phyloP scores from a whole-genome alignment of 2,797 vertebrate genomes.

The Parauchenoglanis ngamensis region DNA sequence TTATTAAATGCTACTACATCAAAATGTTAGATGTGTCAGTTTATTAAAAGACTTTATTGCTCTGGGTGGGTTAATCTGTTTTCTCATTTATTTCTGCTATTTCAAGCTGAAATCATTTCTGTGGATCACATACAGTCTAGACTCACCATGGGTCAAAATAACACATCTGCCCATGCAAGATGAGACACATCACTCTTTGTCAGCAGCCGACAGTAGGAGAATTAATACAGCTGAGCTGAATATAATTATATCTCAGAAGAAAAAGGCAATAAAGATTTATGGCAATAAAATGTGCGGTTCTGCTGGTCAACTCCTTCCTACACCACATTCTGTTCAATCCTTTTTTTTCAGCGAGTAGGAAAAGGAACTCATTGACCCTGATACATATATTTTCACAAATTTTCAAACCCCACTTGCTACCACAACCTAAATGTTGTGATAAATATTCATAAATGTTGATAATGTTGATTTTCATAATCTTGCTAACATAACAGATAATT shows the following conservation, averaged over 20 bases:
- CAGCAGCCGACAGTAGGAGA: constrained; percentile 5
- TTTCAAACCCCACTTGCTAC: background rate
- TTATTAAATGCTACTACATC: constrained; percentile 4
- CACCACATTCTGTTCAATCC: too few species aligned
- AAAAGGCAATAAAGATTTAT: background rate
- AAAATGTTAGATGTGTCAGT: background rate
- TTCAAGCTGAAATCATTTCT: background rate
- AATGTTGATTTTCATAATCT: background rate
- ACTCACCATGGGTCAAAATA: constrained; percentile 25
- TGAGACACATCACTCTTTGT: constrained; percentile 12
- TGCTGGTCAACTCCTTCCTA: background rate
- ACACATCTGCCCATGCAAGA: constrained; percentile 5
- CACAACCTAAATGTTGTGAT: too few species aligned
- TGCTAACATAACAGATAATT: background rate
- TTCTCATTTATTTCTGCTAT: constrained; percentile 19
- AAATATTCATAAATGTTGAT: background rate
- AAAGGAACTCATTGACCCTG: background rate
- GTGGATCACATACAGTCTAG: constrained; percentile 14
- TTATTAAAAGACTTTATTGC: constrained; percentile 36
- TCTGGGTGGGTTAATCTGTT: constrained; percentile 28
- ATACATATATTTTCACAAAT: too few species aligned
- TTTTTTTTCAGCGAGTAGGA: background rate
- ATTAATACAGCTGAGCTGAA: constrained; percentile 4
- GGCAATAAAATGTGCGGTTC: background rate
- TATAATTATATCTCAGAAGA: constrained; percentile 15